Evolutionary conservation across 2,888 invertebrate species (phyloP), one percentile per base, ranked within the genome.

Genomic region (Eupelmus urozonus): DNA sequence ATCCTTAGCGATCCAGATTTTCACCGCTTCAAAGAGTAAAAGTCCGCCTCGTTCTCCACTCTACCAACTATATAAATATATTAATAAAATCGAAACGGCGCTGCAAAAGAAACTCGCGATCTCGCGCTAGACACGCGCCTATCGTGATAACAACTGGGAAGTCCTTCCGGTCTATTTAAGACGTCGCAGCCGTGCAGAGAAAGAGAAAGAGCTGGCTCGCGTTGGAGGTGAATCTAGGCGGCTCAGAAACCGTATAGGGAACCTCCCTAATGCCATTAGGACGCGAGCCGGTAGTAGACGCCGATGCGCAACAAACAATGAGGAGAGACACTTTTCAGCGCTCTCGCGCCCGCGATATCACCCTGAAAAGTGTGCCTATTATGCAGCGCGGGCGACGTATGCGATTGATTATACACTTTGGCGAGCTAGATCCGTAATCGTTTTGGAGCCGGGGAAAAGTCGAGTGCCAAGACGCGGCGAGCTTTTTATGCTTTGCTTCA

Each of bases 171-270:
- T 76, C 82, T 82, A 83, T 83, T 83, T 84, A 82, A 85, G 81
- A 81, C 79, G 82, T 82, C 71, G 71, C 13, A 81, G 25, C 3
- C 11, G 34, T 11, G 23, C n/a, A 63, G 20, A 51, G 13, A n/a
- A n/a, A n/a, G n/a, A n/a, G n/a, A n/a, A 40, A 23, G 20, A 0
- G 49, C 1, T 81, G 73, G 69, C 16, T 18, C 65, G 78, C n/a
- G n/a, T n/a, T n/a, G n/a, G n/a, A n/a, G n/a, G n/a, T n/a, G 83
- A 78, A 86, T 85, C 81, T 84, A 84, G 83, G 80, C 84, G 80
- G 82, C 83, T 84, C 82, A 81, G 87, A 86, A 86, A 84, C 85
- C 87, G 71, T 86, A 86, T 60, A 45, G 9, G 76, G 79, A 77
- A 55, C 77, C 81, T 57, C 60, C 59, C 55, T 87, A 87, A 87